Percentiles rank a stretch among this genome's conserved stretches.
Evolutionary conservation across 1,140 invertebrate genomes (phyloP).

Genomic region (Aphaenogaster rudis): DNA sequence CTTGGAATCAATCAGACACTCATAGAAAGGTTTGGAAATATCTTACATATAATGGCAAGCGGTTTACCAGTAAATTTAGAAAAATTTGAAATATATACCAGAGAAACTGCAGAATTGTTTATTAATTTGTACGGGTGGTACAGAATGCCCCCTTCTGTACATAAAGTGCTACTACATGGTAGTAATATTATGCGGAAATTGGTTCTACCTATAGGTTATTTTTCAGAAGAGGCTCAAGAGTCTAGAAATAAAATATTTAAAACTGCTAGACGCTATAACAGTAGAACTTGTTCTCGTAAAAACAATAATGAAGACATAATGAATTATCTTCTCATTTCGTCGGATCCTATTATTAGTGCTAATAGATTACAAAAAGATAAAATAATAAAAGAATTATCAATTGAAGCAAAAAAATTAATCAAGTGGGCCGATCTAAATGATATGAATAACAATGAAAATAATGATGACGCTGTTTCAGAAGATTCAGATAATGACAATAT

Average conservation of each 20-base stretch:
- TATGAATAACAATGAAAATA: background rate
- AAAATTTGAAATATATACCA: constrained; percentile 38
- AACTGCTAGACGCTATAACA: constrained; percentile 16
- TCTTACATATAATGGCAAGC: constrained; percentile 17
- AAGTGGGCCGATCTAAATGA: constrained; percentile 24
- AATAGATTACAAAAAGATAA: constrained; percentile 18
- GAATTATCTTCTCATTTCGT: constrained; percentile 3
- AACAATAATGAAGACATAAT: constrained; percentile 11
- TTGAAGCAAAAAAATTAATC: constrained; percentile 30
- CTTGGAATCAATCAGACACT: constrained; percentile 21
- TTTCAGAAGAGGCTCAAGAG: constrained; percentile 40
- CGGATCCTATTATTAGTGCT: constrained; percentile 16
- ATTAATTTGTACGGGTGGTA: constrained; percentile 35
- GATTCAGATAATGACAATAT: constrained; percentile 10
- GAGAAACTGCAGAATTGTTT: constrained; percentile 25
- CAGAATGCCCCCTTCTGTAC: constrained; percentile 27
- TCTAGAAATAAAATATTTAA: constrained; percentile 42
- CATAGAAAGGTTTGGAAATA: constrained; percentile 21
- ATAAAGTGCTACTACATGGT: constrained; percentile 37
- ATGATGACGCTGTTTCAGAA: constrained; percentile 3
- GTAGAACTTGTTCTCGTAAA: constrained; percentile 36
- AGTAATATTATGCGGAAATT: constrained; percentile 21
- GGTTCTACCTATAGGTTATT: constrained; percentile 3
- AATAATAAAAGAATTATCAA: constrained; percentile 33
- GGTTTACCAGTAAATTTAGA: background rate